phyloP scores from a whole-genome alignment of 64 coral and sea anemone genomes.

The Actinia equina region DNA sequence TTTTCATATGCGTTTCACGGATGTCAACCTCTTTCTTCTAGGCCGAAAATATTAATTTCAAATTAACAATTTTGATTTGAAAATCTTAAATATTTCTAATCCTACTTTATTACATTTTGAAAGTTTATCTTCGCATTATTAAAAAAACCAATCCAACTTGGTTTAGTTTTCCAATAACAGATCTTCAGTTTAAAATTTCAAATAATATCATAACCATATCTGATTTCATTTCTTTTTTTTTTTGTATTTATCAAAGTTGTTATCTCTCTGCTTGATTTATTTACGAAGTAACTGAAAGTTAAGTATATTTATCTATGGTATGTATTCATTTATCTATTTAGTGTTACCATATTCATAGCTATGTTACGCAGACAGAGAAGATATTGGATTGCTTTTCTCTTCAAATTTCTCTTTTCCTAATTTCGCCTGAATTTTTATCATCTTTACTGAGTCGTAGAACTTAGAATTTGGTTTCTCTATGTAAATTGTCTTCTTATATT shows the following conservation, averaged over 20 bases:
- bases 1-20: background rate
- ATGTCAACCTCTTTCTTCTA: background rate
- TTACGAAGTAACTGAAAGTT: background rate
- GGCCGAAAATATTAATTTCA: background rate
- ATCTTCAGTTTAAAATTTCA: background rate
- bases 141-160: no score
- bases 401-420: background rate
- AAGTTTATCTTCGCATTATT: no score
- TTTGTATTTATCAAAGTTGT: background rate
- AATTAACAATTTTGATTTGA: background rate
- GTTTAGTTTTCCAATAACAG: no score
- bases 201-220: background rate
- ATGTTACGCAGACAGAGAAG: background rate
- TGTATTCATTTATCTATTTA: background rate
- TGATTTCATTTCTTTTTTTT: background rate
- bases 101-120: no score
- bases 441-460: background rate
- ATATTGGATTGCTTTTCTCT: background rate
- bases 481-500: background rate
- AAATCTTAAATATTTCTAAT: background rate
- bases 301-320: background rate
- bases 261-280: background rate
- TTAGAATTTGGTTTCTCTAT: background rate
- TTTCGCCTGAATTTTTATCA: background rate
- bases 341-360: background rate